Base-by-base conservation (phyloP, 1,140 invertebrate genomes). In the Papilio polyxenes region DNA sequence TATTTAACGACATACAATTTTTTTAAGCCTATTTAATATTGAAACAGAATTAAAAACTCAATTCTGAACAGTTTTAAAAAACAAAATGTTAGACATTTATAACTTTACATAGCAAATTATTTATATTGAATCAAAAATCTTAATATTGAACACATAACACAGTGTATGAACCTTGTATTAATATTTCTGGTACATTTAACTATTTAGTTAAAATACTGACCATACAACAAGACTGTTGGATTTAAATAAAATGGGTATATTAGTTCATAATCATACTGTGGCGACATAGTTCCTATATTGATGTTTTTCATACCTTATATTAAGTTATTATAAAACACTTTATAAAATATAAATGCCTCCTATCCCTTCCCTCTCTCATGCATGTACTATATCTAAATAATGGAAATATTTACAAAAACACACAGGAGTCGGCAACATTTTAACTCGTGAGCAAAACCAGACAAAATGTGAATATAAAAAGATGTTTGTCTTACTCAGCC, bases 321-420 rank as follows among this genome's bases (percentile, higher is more conserved):
- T 44, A 77, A 5, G 44, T 31, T 48, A 78, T 76, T 72, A 78
- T 86, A 86, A 83, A 83, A 82, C 86, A 85, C 85, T 85, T 88
- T 78, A 85, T 88, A 89, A 86, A 92, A 92, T 91, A 92, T 92
- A 91, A 90, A 91, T 89, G 87, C 87, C 82, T 84, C 83, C 88
- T 84, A 86, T 89, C 86, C 81, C 74, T 72, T 72, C 31, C 65
- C 65, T 72, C 65, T 69, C 15, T 5, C 65, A 37, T 15, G 65
- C 65, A 37, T 6, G 82, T 74, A 83, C 85, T 89, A 89, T 81
- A 74, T 62, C 87, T 91, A 89, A 82, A 53, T 84, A 87, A 89
- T 88, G 82, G 83, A 85, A 90, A 86, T 92, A 92, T 91, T 88
- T 91, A 92, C 90, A 92, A 87, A 91, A 92, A 87, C 89, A 86